Evolutionary conservation across 2,888 invertebrate genomes (phyloP).

Genomic region (Drosophila silvestris): DNA sequence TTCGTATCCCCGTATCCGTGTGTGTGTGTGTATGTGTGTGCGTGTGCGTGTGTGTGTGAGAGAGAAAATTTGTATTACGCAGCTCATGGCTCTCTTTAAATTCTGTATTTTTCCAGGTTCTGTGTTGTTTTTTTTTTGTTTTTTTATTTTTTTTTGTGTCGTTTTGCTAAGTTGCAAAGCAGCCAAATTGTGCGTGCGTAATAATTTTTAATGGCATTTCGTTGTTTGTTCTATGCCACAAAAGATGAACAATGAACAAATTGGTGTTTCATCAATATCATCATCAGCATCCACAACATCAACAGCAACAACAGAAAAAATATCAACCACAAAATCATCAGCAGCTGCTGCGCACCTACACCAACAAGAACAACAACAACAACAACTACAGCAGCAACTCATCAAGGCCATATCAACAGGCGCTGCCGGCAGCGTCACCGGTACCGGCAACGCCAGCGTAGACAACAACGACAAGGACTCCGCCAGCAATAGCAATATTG

Average conservation of each 20-base stretch:
- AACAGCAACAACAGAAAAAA: slow-evolving; percentile 12
- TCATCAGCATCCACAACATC: slow-evolving; percentile 52
- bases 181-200: slow-evolving; percentile 17
- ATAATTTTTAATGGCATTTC: slow-evolving; percentile 70
- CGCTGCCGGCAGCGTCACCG: slow-evolving; percentile 47
- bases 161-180: slow-evolving; percentile 18
- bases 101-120: slow-evolving; percentile 13
- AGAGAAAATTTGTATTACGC: slow-evolving; percentile 13
- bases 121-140: slow-evolving; percentile 4
- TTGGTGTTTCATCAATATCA: slow-evolving; percentile 65
- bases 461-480: slow-evolving; percentile 6
- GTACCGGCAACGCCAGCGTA: slow-evolving; percentile 18
- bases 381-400: slow-evolving; percentile 39
- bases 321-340: slow-evolving; percentile 26
- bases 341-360: neutral
- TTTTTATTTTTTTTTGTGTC: slow-evolving; percentile 6
- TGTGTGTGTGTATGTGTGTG: neutral
- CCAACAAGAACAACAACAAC: slow-evolving; percentile 33
- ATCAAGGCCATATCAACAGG: slow-evolving; percentile 65
- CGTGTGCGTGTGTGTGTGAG: neutral
- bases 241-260: slow-evolving; percentile 83
- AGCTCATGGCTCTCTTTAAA: slow-evolving; percentile 20
- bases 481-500: slow-evolving; percentile 30
- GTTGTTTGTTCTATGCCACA: slow-evolving; percentile 67
- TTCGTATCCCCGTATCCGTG: neutral